Evolutionary conservation across 2,888 invertebrate genomes (phyloP), one percentile per base, ranked within the genome.

Genomic region (Drosophila leonis): DNA sequence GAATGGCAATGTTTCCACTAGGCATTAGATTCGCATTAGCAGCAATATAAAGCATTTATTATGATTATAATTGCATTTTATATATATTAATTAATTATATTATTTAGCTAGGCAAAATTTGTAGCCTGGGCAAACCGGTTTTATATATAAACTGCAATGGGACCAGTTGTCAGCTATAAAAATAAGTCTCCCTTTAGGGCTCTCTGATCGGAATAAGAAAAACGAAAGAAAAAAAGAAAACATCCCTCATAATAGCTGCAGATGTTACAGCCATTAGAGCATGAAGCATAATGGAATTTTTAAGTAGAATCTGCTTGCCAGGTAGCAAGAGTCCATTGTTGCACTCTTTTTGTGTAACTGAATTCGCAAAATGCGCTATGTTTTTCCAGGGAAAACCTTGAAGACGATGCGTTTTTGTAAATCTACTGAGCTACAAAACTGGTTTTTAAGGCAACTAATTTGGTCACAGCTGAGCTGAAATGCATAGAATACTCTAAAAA

Each of bases 201-300:
- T 56, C 72, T 83, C 83, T 83, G 69, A 83, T 83, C 73, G 79
- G 83, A 49, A 49, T 49, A 6, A 31, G 48, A 62, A 31, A n/a
- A 65, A 24, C 2, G 4, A 4, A 24, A 24, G 24, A 70, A 24
- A 24, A 24, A 4, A 24, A 24, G 24, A 70, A 52, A 29, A 46
- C 72, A 72, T 59, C 82, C 84, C 52, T 64, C n/a, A n/a, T n/a
- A 64, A 64, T 49, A n/a, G n/a, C 7, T 9, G 61, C 59, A 76
- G 67, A 46, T 78, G 75, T 44, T 8, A 24, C 42, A 67, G 61
- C 55, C 64, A 59, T 59, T 72, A 59, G 73, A 59, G 67, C 72
- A 67, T 54, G 42, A 76, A 54, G 46, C 18, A 27, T 56, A 12
- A 57, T 18, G 56, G 49, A 52, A 33, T 57, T 63, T 41, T 54